Percentiles rank a stretch among this genome's conserved stretches.
Evolutionary conservation across 2,888 invertebrate genomes (phyloP).

Genomic region (Acronicta aceris): DNA sequence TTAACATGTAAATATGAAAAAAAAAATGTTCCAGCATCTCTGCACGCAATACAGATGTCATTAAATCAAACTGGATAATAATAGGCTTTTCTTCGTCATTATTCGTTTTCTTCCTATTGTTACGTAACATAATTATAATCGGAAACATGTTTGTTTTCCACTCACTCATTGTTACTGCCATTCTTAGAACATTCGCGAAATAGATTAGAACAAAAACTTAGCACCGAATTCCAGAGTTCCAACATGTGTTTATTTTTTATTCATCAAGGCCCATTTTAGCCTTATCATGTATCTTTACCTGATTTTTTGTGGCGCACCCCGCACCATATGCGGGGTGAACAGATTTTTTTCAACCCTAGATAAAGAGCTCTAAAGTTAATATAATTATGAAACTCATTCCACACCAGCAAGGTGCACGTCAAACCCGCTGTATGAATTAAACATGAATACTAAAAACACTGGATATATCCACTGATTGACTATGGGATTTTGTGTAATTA

Average conservation of each 20-base stretch:
- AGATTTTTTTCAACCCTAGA: constrained; percentile 45
- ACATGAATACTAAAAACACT: constrained; percentile 55
- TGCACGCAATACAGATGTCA: constrained; percentile 8
- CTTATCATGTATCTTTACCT: constrained; percentile 71
- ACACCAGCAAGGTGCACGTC: constrained; percentile 32
- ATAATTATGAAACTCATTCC: constrained; percentile 42
- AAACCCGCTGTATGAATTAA: constrained; percentile 54
- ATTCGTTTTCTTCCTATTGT: constrained; percentile 40
- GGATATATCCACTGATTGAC: constrained; percentile 48
- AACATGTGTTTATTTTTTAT: constrained; percentile 58
- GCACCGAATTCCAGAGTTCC: constrained; percentile 37
- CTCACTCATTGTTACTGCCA: constrained; percentile 21
- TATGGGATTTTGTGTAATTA: constrained; percentile 64
- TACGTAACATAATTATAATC: constrained; percentile 29
- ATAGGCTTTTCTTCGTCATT: constrained; percentile 21
- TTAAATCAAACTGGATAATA: constrained; percentile 19
- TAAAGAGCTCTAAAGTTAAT: constrained; percentile 42
- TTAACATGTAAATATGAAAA: too few relatives aligned
- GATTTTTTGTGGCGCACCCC: constrained; percentile 69
- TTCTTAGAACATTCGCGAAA: constrained; percentile 40
- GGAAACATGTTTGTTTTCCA: constrained; percentile 30
- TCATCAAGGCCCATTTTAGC: constrained; percentile 53
- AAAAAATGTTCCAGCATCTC: constrained; percentile 1
- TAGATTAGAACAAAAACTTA: constrained; percentile 24
- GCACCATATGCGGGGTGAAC: constrained; percentile 60